Evolutionary conservation across 2,888 invertebrate genomes (phyloP).

Genomic region (Auanema sp.): DNA sequence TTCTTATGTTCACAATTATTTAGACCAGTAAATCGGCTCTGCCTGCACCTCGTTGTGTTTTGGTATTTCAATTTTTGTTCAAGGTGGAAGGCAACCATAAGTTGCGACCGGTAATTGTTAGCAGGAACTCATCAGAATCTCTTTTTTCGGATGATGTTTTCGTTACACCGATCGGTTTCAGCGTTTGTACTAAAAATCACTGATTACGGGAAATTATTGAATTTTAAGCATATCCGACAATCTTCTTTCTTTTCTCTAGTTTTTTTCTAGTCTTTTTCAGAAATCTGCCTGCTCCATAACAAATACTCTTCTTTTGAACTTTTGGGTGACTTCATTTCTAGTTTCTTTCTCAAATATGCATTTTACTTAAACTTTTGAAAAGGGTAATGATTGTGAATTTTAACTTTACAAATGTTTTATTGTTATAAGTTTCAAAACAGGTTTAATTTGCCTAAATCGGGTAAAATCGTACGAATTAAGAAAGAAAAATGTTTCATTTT

Average conservation of each 20-base stretch:
- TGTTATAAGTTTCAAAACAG: too few species aligned
- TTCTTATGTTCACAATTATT: neutral
- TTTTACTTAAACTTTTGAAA: too few species aligned
- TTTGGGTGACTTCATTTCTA: too few species aligned
- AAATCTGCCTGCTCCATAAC: too few species aligned
- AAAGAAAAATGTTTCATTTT: too few species aligned
- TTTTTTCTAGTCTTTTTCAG: neutral
- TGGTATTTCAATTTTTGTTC: constrained; percentile 52
- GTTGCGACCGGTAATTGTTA: constrained; percentile 39
- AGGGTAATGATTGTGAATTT: too few species aligned
- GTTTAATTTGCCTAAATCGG: too few species aligned
- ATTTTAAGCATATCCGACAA: neutral
- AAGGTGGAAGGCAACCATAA: constrained; percentile 55
- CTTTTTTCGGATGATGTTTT: constrained; percentile 42
- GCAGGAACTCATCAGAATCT: constrained; percentile 29
- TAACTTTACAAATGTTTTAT: too few species aligned
- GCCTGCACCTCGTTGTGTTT: constrained; percentile 21
- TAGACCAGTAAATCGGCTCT: neutral
- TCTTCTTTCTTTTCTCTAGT: neutral
- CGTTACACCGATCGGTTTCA: constrained; percentile 40
- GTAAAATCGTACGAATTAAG: too few species aligned
- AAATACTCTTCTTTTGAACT: too few species aligned
- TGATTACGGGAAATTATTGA: neutral
- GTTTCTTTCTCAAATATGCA: too few species aligned
- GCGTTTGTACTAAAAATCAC: constrained; percentile 21